These are phyloP conservation scores for Spodoptera exigua DNA, from an alignment of 2,888 invertebrate species.

Conservation along the genomic window DNA sequence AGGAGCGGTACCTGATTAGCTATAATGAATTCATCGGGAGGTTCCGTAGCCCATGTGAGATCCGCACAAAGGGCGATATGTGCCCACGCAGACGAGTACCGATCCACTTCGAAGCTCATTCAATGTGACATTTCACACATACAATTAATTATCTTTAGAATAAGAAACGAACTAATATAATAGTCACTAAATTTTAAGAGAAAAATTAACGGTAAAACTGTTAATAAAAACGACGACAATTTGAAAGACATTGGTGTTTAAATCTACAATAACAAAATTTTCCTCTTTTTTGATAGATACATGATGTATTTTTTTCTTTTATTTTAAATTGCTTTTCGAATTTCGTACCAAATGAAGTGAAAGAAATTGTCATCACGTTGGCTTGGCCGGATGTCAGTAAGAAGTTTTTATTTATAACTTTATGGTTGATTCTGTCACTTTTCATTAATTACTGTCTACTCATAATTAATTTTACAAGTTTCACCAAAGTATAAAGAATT, in stretches of 20 bases:
- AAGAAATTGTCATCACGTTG: conserved; percentile 83
- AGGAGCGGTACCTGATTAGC: conserved; percentile 81
- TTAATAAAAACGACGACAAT: conserved; percentile 87
- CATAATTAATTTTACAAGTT: too few species aligned
- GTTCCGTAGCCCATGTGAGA: conserved; percentile 86
- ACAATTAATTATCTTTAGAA: conserved; percentile 82
- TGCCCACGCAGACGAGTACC: conserved; percentile 85
- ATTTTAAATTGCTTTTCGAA: conserved; percentile 86
- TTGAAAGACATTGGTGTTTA: conserved; percentile 87
- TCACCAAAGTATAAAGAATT: too few species aligned
- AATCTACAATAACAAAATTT: conserved; percentile 88
- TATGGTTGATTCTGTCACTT: conserved; percentile 57
- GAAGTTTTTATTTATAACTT: conserved; percentile 58
- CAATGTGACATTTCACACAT: conserved; percentile 86
- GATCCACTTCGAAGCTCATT: conserved; percentile 88
- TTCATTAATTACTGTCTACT: conserved; percentile 6
- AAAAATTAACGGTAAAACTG: conserved; percentile 85
- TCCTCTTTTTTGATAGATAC: conserved; percentile 86
- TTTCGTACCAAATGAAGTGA: conserved; percentile 74
- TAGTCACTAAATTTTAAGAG: conserved; percentile 84
- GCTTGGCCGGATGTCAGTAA: conserved; percentile 63
- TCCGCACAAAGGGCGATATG: conserved; percentile 88
- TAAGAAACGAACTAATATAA: conserved; percentile 83
- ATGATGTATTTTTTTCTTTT: conserved; percentile 83
- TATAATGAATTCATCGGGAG: conserved; percentile 85